Base-by-base conservation (phyloP, 2,797 vertebrate genomes). In the Phrynocephalus forsythii region DNA sequence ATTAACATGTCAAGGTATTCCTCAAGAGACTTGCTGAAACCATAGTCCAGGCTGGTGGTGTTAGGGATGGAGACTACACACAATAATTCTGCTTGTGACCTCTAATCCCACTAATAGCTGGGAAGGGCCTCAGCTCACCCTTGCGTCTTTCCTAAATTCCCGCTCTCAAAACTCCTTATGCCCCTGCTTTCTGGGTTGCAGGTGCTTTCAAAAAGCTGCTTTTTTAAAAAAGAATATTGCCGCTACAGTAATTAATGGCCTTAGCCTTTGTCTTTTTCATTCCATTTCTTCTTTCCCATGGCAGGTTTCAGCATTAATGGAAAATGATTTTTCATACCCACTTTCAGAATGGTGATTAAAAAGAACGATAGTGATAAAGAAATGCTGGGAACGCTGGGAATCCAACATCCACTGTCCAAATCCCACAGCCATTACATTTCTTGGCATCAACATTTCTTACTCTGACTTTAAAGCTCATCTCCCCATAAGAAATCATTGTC, bases 261-360 rank as follows among this genome's bases (percentile, higher is more conserved):
- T 56, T 56, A 56, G 52, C 52, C 13, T 56, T 56, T 11, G 13
- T 56, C 52, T 66, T 91, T 75, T 90, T 63, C n/a, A 63, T 28
- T 66, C 80, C 1, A 72, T n/a, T 83, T 6, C 18, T 81, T 52
- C 50, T 28, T 38, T 1, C 8, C 91, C 15, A 82, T 24, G 56
- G 82, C 82, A 69, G 66, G 66, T 38, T 48, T 90, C 88, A 82
- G 68, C 81, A 87, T 86, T n/a, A 28, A 26, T 69, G 73, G 66
- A 79, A 86, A 67, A 52, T 44, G 56, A 83, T 81, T 76, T 80
- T 68, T 84, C 87, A 38, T 11, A 79, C 84, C 85, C 20, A 52
- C 72, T 82, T 91, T 52, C 50, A 86, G 67, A 81, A 26, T 67
- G 20, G 33, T 50, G 9, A 88, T 87, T 89, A 60, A 91, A 86